Evolutionary conservation across 2,797 vertebrate genomes (phyloP), one percentile per base, ranked within the genome.

Genomic region (Sardinella longiceps): DNA sequence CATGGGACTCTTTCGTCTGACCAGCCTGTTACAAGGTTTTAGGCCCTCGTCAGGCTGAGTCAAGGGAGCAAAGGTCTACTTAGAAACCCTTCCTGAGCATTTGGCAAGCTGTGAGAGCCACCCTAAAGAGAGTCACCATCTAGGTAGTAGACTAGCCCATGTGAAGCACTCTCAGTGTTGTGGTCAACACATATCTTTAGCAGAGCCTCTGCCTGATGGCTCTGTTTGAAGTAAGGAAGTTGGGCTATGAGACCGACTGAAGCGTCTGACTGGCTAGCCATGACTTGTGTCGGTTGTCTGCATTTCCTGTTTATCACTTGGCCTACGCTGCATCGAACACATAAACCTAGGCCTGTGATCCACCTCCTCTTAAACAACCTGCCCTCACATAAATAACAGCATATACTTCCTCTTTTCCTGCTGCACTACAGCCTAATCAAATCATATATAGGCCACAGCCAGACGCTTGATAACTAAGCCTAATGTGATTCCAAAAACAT

Each of bases 271-370:
- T 30, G 15, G 51, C 74, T 58, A 50, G 20, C 81, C 83, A 30
- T 43, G 82, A 53, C 66, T 50, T 48, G 81, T 74, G 77, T 83
- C 63, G 30, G 81, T 89, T 84, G 86, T 81, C 74, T 87, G 82
- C 74, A 89, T 87, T 92, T 92, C 91, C 91, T 90, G 88, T 91
- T 90, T 89, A 88, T 87, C 39, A 84, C 20, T 30, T 10, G 77
- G 82, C 84, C 25, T 18, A 30, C 4, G 43, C 30, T 51, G 43
- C 56, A 60, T 2, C 9, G 2, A 11, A 51, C 50, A 5, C 45
- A 84, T 43, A 11, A n/a, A n/a, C 11, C 1, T 10, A 10, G 10
- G 6, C 51, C 18, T 23, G 23, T 2, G n/a, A 53, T 14, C 30
- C 58, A 70, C 48, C 82, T 48, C 39, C 43, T 48, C 51, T 20